These are phyloP conservation scores for Deilephila elpenor DNA, from an alignment of 2,888 invertebrate genomes.

Conservation along the genomic window DNA sequence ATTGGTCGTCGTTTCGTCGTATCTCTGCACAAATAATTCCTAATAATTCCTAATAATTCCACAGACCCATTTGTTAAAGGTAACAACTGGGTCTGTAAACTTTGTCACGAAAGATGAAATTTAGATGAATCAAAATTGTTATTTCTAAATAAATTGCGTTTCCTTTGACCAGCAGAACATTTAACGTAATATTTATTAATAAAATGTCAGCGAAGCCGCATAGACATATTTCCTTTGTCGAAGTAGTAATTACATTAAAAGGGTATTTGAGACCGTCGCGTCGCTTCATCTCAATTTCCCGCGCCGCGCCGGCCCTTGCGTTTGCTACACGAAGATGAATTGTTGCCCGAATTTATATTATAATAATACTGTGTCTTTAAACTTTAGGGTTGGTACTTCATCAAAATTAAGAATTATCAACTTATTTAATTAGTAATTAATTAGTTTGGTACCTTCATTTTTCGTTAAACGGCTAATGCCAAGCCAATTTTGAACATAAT, in stretches of 20 bases:
- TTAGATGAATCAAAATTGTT: not conserved
- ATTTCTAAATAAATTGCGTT: not conserved
- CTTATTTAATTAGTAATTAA: not conserved
- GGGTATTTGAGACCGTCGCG: constrained; percentile 13
- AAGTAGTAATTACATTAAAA: constrained; percentile 23
- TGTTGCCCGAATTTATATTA: constrained; percentile 37
- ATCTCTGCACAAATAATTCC: too few species aligned
- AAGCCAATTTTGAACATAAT: too few species aligned
- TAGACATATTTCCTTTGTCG: not conserved
- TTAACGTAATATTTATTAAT: constrained; percentile 1
- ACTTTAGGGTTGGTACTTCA: constrained; percentile 24
- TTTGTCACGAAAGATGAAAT: not conserved
- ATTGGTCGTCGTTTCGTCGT: too few species aligned
- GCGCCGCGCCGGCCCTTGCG: constrained; percentile 25
- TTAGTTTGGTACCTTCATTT: not conserved
- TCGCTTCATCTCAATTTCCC: constrained; percentile 23
- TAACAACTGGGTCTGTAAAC: too few species aligned
- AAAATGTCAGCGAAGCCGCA: not conserved
- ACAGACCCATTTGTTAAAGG: too few species aligned
- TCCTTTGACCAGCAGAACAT: not conserved
- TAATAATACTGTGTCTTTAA: constrained; percentile 6
- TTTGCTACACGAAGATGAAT: constrained; percentile 40
- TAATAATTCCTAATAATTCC: too few species aligned
- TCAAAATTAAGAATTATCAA: too few species aligned
- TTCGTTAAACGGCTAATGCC: too few species aligned